A percentile compares a stretch with the other conserved stretches of the same genome.
These are phyloP conservation scores for Poeciliopsis retropinna DNA, from an alignment of 2,113 vertebrate genomes.

Conservation along the genomic window DNA sequence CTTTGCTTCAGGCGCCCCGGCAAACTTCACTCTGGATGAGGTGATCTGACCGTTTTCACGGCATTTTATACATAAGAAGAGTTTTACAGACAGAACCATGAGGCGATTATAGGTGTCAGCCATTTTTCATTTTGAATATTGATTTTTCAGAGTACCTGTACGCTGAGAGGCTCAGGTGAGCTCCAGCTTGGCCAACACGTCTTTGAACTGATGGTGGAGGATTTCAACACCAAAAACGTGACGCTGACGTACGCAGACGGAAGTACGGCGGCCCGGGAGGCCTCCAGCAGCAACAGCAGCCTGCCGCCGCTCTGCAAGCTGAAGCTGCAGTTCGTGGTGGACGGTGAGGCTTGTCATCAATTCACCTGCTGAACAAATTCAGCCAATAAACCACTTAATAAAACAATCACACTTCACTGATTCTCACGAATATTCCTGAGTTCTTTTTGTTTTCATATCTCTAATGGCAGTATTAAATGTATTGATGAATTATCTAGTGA, in stretches of 20 bases:
- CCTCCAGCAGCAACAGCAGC: not conserved
- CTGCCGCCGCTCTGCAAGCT: slow-evolving; percentile 58
- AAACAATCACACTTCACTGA: no score
- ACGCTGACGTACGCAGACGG: slow-evolving; percentile 57
- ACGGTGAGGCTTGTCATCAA: slow-evolving; percentile 50
- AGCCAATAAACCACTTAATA: no score
- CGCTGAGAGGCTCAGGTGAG: slow-evolving; percentile 18
- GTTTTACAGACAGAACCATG: not conserved
- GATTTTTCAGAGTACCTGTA: slow-evolving; percentile 56
- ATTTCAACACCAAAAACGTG: slow-evolving; percentile 58
- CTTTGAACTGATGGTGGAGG: slow-evolving; percentile 71
- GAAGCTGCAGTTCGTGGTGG: slow-evolving; percentile 69
- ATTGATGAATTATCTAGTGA: no score
- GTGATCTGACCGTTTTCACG: slow-evolving; percentile 34
- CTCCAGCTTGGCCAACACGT: slow-evolving; percentile 54
- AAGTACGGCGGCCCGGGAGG: accelerated
- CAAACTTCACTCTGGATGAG: slow-evolving; percentile 62
- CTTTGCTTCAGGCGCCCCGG: not conserved
- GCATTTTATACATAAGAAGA: no score
- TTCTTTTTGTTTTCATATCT: no score
- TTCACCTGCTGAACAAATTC: not conserved
- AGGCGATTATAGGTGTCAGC: no score
- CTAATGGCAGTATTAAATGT: no score
- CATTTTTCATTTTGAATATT: not conserved
- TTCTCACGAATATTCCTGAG: no score